phyloP scores from a whole-genome alignment of 92 coral and sea anemone species.

The Heteractis magnifica region DNA sequence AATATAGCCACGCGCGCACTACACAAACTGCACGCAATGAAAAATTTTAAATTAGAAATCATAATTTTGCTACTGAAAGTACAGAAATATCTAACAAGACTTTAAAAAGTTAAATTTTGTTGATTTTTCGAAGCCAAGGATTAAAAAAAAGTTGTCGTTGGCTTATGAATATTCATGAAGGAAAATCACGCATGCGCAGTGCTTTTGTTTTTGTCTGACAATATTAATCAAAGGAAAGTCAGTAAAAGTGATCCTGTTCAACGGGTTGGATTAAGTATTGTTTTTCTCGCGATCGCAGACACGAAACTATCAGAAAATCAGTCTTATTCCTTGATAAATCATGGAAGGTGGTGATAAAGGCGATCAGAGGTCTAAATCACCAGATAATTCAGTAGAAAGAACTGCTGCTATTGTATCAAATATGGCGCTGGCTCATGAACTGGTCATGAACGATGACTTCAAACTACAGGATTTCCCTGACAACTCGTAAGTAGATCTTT shows the following conservation, averaged over 20 bases:
- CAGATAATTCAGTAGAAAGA: constrained; percentile 39
- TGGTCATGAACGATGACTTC: constrained; percentile 84
- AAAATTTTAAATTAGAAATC: background rate
- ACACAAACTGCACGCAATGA: background rate
- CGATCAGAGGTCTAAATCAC: constrained; percentile 11
- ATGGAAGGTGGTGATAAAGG: constrained; percentile 45
- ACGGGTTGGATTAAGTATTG: background rate
- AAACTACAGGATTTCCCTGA: constrained; percentile 74
- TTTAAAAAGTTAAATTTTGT: background rate
- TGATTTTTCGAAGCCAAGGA: background rate
- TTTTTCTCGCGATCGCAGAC: background rate
- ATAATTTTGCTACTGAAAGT: background rate
- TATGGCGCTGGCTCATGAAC: constrained; percentile 98
- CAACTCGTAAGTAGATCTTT: constrained; percentile 77
- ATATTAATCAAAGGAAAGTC: constrained; percentile 6
- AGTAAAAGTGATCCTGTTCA: background rate
- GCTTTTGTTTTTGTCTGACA: constrained; percentile 21
- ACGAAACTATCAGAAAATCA: background rate
- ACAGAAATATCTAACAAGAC: background rate
- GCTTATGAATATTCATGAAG: constrained; percentile 5
- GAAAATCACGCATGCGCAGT: constrained; percentile 14
- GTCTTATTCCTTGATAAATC: background rate
- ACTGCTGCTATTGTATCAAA: constrained; percentile 71
- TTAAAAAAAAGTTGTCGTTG: background rate
- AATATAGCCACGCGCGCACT: background rate